Evolutionary conservation across 2,888 invertebrate genomes (phyloP), one percentile per base, ranked within the genome.

Genomic region (Campoplex nolae): DNA sequence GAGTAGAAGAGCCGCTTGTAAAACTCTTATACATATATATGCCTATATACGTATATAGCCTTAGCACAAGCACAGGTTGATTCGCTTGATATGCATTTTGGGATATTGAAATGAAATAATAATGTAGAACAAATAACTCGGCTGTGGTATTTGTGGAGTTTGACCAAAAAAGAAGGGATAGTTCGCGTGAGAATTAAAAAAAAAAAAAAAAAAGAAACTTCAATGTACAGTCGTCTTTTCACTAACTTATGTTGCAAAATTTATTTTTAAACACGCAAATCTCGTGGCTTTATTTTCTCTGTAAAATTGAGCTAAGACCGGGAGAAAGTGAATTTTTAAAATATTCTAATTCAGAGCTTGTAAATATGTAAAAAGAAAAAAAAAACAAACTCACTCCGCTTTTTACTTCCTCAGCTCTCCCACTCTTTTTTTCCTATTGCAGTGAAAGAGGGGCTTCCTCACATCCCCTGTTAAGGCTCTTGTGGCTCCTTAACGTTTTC

Each of bases 401-500:
- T 48, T 71, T 71, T 71, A n/a, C 35, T 71, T 62, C 32, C 32
- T 16, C 32, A 51, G 13, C 32, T n/a, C 9, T 71, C 18, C 51
- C 3, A 62, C 32, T 32, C 62, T 62, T 62, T 32, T 62, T 28
- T 28, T 45, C 11, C 45, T 2, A 13, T 23, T 23, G 23, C 23
- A 23, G 23, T 23, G 23, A 23, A 23, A 23, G 0, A 23, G 23
- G 23, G 23, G 23, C 23, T 28, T 45, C 7, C 28, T 28, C 28
- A 28, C 3, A 18, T 51, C 23, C 71, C 71, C 18, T 51, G 71
- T 18, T 51, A 71, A 71, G 4, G 51, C 35, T 51, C 32, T 51
- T 35, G 51, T 71, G 38, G 56, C 74, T 58, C 74, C 58, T 58
- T 42, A 75, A 75, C 56, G 58, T 75, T 75, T 75, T 75, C 74